Base-by-base conservation (phyloP, 1,140 invertebrate genomes). In the Drosophila malerkotliana region DNA sequence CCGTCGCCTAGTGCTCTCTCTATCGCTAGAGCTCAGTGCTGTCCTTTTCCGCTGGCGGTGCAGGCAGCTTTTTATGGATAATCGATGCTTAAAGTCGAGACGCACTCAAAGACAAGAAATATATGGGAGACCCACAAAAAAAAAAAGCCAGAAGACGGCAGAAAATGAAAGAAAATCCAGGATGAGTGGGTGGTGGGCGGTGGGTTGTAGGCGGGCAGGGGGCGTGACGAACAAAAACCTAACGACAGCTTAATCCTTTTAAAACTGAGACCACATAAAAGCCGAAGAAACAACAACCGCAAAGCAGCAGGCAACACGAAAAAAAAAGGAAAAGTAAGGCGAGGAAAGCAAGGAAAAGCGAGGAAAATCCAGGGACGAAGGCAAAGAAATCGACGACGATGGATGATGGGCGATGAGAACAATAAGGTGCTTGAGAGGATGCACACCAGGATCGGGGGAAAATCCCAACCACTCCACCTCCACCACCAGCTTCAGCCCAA, bases 201-300 rank as follows among this genome's bases (percentile, higher is more conserved):
- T 26, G 26, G 5, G 4, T 0, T 0, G 26, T 28, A 7, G 26
- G 26, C 26, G 0, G 26, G n/a, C 15, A 47, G 41, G 3, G 14
- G 37, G 15, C 48, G 26, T n/a, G 49, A 28, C 49, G 60, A 61
- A 64, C 77, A 73, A 77, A 80, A 81, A 63, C 83, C 78, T 81
- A 82, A 82, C 79, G 79, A 83, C 79, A 82, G 79, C 79, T 83
- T 82, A 82, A 82, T 82, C 79, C 79, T 83, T 82, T 82, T 82
- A 82, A 82, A 82, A 82, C 79, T 83, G 79, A 83, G 79, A 79
- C 79, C 79, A 83, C 79, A 82, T 82, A 82, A 82, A 82, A 74
- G 79, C 72, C 32, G 59, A 52, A 69, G 45, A 49, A 61, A 52
- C 79, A 61, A 51, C 63, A 56, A 49, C 47, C 71, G 54, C 54